Conservation (phyloP, 2,113 vertebrate genomes). For the Oncorhynchus keta region DNA sequence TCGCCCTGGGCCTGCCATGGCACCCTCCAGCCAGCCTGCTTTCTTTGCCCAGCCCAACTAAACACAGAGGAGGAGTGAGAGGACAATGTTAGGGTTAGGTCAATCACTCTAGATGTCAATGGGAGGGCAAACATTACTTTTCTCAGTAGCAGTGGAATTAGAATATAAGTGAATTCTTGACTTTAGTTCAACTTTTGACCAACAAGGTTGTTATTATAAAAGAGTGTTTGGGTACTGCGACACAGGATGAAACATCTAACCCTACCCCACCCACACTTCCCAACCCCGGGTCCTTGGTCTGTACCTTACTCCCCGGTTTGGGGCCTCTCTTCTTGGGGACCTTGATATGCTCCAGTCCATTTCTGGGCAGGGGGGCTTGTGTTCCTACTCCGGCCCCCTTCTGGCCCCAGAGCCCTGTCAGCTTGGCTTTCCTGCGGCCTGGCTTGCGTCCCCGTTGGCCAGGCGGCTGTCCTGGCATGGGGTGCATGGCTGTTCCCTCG, state of each 20-base stretch:
- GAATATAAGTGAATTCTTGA: too few relatives aligned
- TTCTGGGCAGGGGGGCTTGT: constrained; percentile 61
- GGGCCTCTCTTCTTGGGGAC: constrained; percentile 96
- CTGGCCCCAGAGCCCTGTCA: constrained; percentile 73
- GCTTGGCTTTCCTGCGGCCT: constrained; percentile 89
- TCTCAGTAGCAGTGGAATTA: too few relatives aligned
- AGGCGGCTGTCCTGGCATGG: constrained; percentile 78
- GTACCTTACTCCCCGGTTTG: constrained; percentile 96
- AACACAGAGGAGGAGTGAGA: background rate
- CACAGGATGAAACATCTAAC: background rate
- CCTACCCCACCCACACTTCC: background rate
- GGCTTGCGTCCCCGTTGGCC: constrained; percentile 89
- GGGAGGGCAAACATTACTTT: too few relatives aligned
- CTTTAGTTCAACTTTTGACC: too few relatives aligned
- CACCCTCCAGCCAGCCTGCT: constrained; percentile 80
- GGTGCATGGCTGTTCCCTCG: constrained; percentile 82
- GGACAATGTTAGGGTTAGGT: too few relatives aligned
- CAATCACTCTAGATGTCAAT: too few relatives aligned
- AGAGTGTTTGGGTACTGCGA: too few relatives aligned
- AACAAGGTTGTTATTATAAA: too few relatives aligned
- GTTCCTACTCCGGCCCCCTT: constrained; percentile 56
- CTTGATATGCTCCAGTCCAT: constrained; percentile 87
- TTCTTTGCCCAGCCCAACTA: constrained; percentile 74
- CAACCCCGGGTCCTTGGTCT: background rate
- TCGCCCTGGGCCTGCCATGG: constrained; percentile 82